Percentiles rank a stretch among this genome's conserved stretches.
Conservation (phyloP, 2,797 vertebrate genomes). For the Acridotheres tristis region DNA sequence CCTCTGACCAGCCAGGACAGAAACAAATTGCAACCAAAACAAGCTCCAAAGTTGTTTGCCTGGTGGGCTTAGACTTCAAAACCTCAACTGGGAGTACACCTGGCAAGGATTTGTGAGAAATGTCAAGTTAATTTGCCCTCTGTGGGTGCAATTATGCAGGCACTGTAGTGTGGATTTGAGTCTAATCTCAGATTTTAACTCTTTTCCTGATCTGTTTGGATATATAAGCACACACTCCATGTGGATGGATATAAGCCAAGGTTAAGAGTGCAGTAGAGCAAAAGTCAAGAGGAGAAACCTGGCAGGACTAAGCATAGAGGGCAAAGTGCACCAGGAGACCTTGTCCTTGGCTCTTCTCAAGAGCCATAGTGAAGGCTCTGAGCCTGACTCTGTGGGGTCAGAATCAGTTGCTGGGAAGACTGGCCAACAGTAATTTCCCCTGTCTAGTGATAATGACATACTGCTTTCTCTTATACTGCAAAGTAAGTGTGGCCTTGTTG, state of each 20-base stretch:
- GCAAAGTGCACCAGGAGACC: not conserved
- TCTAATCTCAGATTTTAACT: not conserved
- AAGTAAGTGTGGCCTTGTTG: not conserved
- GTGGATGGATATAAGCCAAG: not conserved
- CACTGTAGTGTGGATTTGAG: not conserved
- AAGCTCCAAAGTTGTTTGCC: not conserved
- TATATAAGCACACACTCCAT: not conserved
- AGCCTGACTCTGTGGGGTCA: not conserved
- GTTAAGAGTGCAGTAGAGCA: not conserved
- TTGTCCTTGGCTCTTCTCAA: not conserved
- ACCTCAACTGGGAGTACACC: not conserved
- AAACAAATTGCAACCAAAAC: not conserved
- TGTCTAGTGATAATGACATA: not conserved
- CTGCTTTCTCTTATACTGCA: not conserved
- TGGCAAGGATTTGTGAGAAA: not conserved
- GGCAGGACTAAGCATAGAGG: not conserved
- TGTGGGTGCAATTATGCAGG: not conserved
- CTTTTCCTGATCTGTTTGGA: not conserved
- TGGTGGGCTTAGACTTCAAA: not conserved
- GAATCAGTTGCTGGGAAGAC: not conserved
- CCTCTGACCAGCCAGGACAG: not conserved
- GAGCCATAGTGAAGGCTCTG: not conserved
- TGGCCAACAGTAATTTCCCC: not conserved
- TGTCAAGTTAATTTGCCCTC: not conserved
- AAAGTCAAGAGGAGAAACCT: not conserved